Evolutionary conservation across 2,797 vertebrate species (phyloP).

Genomic region (Myotis vivesi): DNA sequence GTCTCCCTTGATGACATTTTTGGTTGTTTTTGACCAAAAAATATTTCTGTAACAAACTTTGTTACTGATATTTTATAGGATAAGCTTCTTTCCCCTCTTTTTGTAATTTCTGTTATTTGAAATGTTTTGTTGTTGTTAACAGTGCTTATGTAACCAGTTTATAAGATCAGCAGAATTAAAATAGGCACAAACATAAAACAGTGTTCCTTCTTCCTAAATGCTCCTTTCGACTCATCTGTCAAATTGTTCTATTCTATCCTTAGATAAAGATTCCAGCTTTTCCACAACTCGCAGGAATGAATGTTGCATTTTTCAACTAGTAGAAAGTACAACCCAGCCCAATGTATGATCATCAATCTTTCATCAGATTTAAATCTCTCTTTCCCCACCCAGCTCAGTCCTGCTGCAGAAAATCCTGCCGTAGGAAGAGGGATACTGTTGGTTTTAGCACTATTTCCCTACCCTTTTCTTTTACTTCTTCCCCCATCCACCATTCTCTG

Average conservation of each 20-base stretch:
- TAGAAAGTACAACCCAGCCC: not conserved
- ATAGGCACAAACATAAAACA: not conserved
- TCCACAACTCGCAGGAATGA: not conserved
- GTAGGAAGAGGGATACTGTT: not conserved
- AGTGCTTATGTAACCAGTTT: not conserved
- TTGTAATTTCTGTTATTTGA: not conserved
- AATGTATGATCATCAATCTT: not conserved
- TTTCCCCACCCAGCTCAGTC: not conserved
- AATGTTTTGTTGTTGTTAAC: not conserved
- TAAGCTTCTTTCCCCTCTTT: not conserved
- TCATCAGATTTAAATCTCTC: not conserved
- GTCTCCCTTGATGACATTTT: conserved; percentile 2
- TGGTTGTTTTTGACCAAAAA: not conserved
- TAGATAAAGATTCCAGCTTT: not conserved
- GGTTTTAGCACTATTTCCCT: not conserved
- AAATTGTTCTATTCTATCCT: not conserved
- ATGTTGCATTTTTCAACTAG: not conserved
- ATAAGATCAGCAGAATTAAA: not conserved
- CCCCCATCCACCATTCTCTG: not conserved
- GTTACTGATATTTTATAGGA: not conserved
- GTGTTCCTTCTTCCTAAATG: not conserved
- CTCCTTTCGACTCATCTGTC: not conserved
- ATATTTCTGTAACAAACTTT: not conserved
- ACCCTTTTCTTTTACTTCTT: not conserved
- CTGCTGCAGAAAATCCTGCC: not conserved